A percentile compares a stretch with the other conserved stretches of the same genome.
phyloP scores from a whole-genome alignment of 2,113 vertebrate genomes.

The Oreotragus oreotragus region DNA sequence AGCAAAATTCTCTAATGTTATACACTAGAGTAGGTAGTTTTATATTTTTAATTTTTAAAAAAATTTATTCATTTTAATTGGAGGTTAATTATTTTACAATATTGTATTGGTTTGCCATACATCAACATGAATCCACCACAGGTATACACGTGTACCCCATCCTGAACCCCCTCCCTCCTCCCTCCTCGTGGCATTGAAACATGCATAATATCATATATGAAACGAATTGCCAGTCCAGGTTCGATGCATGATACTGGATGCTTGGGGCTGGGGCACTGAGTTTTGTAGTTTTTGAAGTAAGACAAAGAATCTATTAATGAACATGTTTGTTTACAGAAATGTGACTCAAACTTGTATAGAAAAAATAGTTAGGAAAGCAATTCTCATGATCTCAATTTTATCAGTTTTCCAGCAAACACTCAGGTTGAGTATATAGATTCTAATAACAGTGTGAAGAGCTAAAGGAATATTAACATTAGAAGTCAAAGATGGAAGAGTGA shows the following conservation, averaged over 20 bases:
- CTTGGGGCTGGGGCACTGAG: no score
- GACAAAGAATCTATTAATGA: neutral
- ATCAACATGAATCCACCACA: no score
- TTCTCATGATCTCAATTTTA: neutral
- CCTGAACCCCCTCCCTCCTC: no score
- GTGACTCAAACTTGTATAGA: neutral
- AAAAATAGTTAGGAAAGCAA: neutral
- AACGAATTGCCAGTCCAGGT: no score
- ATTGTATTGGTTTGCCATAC: no score
- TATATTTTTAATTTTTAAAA: no score
- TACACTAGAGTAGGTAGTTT: neutral
- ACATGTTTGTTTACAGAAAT: neutral
- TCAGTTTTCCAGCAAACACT: neutral
- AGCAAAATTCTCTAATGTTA: neutral
- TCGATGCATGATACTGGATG: no score
- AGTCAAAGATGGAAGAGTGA: neutral
- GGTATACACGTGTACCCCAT: no score
- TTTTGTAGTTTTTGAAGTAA: neutral
- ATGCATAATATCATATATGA: no score
- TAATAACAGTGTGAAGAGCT: neutral
- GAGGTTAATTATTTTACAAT: no score
- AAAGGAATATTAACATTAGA: neutral
- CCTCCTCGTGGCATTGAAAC: no score
- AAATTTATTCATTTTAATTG: no score
- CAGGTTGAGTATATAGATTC: neutral